These are phyloP conservation scores for Melinaea marsaeus DNA, from an alignment of 2,888 invertebrate genomes.

Conservation along the genomic window DNA sequence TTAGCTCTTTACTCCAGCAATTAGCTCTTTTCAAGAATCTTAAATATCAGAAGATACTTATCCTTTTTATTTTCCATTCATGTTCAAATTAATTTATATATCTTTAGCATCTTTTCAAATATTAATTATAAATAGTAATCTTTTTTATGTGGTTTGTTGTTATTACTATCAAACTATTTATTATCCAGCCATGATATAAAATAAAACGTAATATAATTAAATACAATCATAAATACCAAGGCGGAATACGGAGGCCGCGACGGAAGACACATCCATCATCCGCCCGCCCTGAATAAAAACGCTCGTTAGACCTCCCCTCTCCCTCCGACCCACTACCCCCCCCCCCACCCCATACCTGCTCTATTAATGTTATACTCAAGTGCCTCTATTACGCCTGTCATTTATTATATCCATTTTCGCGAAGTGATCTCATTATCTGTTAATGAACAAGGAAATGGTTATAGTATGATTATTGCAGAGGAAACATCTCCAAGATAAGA, in stretches of 20 bases:
- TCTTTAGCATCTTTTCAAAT: background rate
- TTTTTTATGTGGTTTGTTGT: too few relatives aligned
- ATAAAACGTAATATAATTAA: constrained; percentile 4
- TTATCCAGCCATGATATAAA: background rate
- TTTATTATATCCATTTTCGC: constrained; percentile 77
- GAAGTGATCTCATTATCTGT: constrained; percentile 58
- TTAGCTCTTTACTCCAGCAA: constrained; percentile 49
- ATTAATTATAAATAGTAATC: too few relatives aligned
- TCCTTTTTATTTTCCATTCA: background rate
- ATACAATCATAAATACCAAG: constrained; percentile 65
- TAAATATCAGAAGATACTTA: background rate
- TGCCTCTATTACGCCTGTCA: constrained; percentile 75
- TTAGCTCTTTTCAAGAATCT: constrained; percentile 29
- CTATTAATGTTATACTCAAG: constrained; percentile 77
- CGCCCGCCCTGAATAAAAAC: constrained; percentile 76
- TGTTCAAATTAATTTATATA: background rate
- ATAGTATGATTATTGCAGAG: background rate
- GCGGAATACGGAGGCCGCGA: constrained; percentile 68
- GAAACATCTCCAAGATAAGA: constrained; percentile 8
- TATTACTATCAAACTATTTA: too few relatives aligned
- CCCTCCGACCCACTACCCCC: constrained; percentile 43
- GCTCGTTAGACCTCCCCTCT: constrained; percentile 65
- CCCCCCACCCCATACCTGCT: constrained; percentile 62
- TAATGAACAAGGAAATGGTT: constrained; percentile 17
- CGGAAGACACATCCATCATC: constrained; percentile 74